A percentile compares a stretch with the other conserved stretches of the same genome.
phyloP scores from a whole-genome alignment of 2,888 invertebrate species.

The Ichneumoninae sp. region DNA sequence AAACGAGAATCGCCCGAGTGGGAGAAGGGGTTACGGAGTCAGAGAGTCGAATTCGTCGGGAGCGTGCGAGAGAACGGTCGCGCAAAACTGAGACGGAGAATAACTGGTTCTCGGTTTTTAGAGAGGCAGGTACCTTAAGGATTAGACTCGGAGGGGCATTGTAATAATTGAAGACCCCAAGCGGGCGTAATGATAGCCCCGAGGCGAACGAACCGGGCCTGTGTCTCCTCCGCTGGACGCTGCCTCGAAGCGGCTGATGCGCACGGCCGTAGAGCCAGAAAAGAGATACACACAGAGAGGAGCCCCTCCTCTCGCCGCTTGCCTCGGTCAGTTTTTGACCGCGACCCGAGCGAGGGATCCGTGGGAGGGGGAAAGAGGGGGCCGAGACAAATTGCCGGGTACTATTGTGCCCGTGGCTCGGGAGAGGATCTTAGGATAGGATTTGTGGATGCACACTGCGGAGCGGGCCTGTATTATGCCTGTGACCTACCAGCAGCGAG shows the following conservation, averaged over 20 bases:
- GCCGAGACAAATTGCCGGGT: constrained; percentile 51
- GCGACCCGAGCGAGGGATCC: constrained; percentile 52
- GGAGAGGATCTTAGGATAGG: constrained; percentile 38
- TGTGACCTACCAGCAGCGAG: not conserved
- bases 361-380: not conserved
- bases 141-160: constrained; percentile 66
- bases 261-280: constrained; percentile 27
- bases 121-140: constrained; percentile 65
- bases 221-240: constrained; percentile 38
- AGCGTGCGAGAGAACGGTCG: constrained; percentile 15
- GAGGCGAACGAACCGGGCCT: constrained; percentile 59
- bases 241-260: constrained; percentile 36
- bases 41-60: not conserved
- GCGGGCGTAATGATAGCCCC: constrained; percentile 66
- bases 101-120: constrained; percentile 63
- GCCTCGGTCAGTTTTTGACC: constrained; percentile 64
- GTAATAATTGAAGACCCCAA: constrained; percentile 68
- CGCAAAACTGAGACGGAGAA: constrained; percentile 34
- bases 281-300: not conserved
- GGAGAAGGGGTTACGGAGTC: not conserved
- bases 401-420: constrained; percentile 47
- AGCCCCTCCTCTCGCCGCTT: not conserved
- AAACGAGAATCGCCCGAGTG: constrained; percentile 36
- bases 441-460: not conserved
- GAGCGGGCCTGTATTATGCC: not conserved